phyloP scores from a whole-genome alignment of 2,888 invertebrate genomes.

The Mythimna vitellina region DNA sequence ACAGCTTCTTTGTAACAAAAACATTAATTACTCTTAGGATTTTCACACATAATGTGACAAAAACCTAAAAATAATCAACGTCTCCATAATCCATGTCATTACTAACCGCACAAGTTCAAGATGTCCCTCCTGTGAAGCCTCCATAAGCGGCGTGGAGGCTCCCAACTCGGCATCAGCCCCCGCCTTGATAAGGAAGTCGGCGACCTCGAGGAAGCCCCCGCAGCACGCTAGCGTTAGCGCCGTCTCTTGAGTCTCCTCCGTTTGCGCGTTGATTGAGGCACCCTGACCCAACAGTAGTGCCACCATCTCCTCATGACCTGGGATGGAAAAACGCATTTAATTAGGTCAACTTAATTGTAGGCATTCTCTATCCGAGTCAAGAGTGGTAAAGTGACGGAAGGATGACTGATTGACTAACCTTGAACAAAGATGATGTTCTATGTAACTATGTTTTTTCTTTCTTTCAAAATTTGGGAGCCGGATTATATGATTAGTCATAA shows the following conservation, averaged over 20 bases:
- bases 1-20: neutral
- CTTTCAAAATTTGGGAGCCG: neutral
- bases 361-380: too few species aligned
- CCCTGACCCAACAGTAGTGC: constrained; percentile 97
- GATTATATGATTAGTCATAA: neutral
- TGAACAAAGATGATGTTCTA: too few species aligned
- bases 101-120: constrained; percentile 95
- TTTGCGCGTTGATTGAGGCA: constrained; percentile 99
- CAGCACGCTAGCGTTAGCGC: constrained; percentile 98
- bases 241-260: constrained; percentile 99
- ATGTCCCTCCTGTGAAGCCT: constrained; percentile 99
- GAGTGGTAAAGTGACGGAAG: neutral
- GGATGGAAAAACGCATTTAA: neutral
- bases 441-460: too few species aligned
- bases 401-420: neutral
- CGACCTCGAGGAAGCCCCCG: constrained; percentile 97
- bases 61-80: neutral
- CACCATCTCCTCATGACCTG: constrained; percentile 99
- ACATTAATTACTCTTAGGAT: neutral
- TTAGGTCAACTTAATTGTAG: neutral
- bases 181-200: constrained; percentile 98
- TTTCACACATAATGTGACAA: neutral
- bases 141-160: constrained; percentile 99
- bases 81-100: neutral
- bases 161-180: constrained; percentile 98